phyloP scores from a whole-genome alignment of 30 jellyfish, hydroid and myxozoan species.

The Aurelia sp. region DNA sequence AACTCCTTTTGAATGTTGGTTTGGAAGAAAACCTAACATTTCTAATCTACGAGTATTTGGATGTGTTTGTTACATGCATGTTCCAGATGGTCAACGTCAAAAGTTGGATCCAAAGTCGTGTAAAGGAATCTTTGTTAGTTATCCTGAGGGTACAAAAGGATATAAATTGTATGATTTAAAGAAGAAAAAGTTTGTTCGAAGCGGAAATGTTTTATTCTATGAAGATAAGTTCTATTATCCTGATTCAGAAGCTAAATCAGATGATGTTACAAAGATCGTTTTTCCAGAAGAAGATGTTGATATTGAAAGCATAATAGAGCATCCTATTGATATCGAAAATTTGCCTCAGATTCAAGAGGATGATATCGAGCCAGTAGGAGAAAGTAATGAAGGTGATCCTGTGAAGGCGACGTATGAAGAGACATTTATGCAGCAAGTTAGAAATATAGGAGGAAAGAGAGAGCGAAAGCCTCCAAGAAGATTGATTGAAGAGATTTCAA shows the following conservation, averaged over 20 bases:
- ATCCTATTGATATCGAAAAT: conserved; percentile 5
- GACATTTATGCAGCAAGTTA: conserved; percentile 50
- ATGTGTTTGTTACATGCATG: conserved; percentile 42
- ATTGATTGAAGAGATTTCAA: conserved; percentile 25
- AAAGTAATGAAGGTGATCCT: conserved; percentile 24
- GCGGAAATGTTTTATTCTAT: conserved; percentile 62
- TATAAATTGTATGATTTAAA: conserved; percentile 37
- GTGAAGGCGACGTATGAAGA: conserved; percentile 57
- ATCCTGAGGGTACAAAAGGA: conserved; percentile 70
- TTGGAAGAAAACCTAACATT: conserved; percentile 44
- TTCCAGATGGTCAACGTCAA: conserved; percentile 57
- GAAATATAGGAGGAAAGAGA: conserved; percentile 45
- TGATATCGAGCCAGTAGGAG: conserved; percentile 57
- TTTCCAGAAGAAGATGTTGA: conserved; percentile 35
- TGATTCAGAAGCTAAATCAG: conserved; percentile 28
- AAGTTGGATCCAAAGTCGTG: conserved; percentile 60
- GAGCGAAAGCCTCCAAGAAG: conserved; percentile 20
- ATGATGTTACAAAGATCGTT: conserved; percentile 1
- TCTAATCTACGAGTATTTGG: conserved; percentile 30
- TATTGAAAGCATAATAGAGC: conserved; percentile 16
- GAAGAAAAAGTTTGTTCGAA: conserved; percentile 33
- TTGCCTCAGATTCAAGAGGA: conserved; percentile 32
- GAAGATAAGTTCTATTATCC: conserved; percentile 60
- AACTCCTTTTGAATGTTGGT: conserved; percentile 62
- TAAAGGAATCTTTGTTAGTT: conserved; percentile 55